Evolutionary conservation across 2,797 vertebrate species (phyloP), one percentile per base, ranked within the genome.

Genomic region (Cirrhinus mrigala): DNA sequence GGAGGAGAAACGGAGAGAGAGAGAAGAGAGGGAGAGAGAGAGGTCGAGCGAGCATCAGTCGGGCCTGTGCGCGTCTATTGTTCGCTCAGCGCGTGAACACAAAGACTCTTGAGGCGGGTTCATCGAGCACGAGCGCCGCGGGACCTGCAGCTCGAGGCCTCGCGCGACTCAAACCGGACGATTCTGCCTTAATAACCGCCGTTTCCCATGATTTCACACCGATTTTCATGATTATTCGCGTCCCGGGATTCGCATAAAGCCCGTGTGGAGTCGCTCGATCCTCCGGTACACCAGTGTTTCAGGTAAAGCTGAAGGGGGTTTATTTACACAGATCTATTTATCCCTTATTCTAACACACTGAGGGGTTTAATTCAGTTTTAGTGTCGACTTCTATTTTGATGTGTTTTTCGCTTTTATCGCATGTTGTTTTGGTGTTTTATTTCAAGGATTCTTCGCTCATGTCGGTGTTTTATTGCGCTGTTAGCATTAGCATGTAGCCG

Each of bases 41-140:
- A 27, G 44, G 40, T 44, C 40, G 40, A 29, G 81, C 0, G 56
- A 84, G 83, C 75, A 78, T 71, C 64, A 79, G 12, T 56, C 14
- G 6, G 83, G 83, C 83, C 82, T 78, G 76, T 16, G 83, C 83
- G 64, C 76, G 64, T 85, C 83, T 79, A 85, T 85, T 85, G 83
- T 85, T 85, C 76, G 76, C 52, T 85, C 66, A 8, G 66, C 83
- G 83, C 76, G 54, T 70, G 76, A 85, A 78, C 83, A 85, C 83
- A 85, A 85, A 85, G 83, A 79, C 66, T 78, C 82, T 84, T 44
- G 75, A 79, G 83, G 83, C 83, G 83, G 62, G 62, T 79, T 70
- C 64, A 84, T 75, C 73, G 71, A 82, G 81, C 81, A 74, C 81
- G 69, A 82, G 81, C 81, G 81, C 56, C 81, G 81, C 81, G 81